Evolutionary conservation across 2,113 vertebrate species (phyloP), one percentile per base, ranked within the genome.

Genomic region (Nibea albiflora): DNA sequence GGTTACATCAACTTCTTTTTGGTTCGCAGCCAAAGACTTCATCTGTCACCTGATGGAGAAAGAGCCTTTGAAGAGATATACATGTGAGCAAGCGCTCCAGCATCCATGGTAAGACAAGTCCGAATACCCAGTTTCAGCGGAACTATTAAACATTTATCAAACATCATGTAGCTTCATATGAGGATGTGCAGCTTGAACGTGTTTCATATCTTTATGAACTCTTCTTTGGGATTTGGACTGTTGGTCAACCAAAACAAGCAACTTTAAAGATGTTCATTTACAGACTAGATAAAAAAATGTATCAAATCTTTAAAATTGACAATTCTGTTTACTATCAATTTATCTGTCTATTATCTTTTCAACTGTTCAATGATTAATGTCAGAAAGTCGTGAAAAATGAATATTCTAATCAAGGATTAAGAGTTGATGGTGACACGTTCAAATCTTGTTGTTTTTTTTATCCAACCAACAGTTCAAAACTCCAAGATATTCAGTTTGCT

Each of bases 21-120:
- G 63, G 2, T 88, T 81, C 70, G 9, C 84, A 99, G 98, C 98
- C 89, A 99, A 99, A 95, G 98, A 99, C 79, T 99, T 99, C 87
- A 99, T 99, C 91, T 96, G 91, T 86, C 97, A 98, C 90, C 92
- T 99, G 88, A 99, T 99, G 98, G 98, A 99, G 92, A 99, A 98
- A 86, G 97, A 99, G 17, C 94, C 97, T 0, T 68, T 90, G 78
- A 96, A 97, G 89, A 96, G 98, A 86, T 98, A 96, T 79, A 99
- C 97, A 1, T 99, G 98, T 54, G 97, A 99, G 64, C 97, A 96
- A 92, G 98, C 98, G n/a, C 95, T 99, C 69, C 97, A 97, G 90
- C 98, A 99, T 83, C 98, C 98, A 19, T 99, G 98, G 98, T 99
- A 93, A 94, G 94, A 68, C 22, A 68, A 68, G 26, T n/a, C 47